Base-by-base conservation (phyloP, 2,113 vertebrate species). In the Clinocottus analis region DNA sequence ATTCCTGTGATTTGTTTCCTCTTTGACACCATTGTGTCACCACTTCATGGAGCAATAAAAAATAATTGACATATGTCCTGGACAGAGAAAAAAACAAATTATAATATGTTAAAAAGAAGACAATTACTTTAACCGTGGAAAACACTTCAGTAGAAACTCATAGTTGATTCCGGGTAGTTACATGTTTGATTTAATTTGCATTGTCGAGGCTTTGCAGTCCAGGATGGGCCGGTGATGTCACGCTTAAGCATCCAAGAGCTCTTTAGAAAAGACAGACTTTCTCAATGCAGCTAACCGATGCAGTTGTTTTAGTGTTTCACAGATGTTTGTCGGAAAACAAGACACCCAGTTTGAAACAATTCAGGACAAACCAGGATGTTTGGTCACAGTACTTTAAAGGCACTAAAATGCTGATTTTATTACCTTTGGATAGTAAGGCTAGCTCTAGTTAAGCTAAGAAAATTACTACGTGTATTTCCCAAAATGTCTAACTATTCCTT, bases 1-100 rank as follows among this genome's bases (percentile, higher is more conserved):
- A 51, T 37, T 53, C 66, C 83, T 65, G 86, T 88, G 90, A 90
- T 93, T 91, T 91, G 85, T 91, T 88, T 85, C 70, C 73, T 70
- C 37, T 7, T 68, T 68, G 84, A 86, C 73, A 77, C 72, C 16
- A 51, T 47, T 43, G 74, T 89, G 84, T 86, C 85, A 79, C 69
- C 71, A 37, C 76, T 66, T 88, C 72, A 72, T 77, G 75, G 58
- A 55, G 72, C 61, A 45, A 74, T 72, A 66, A 75, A 84, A 64
- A 62, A 83, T 85, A 84, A 90, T 69, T 75, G 84, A 82, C 75
- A 77, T 3, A 29, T 60, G 73, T 64, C 63, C 80, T 74, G n/a
- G 67, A 56, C 49, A 72, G 78, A 80, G 51, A 77, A 73, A 80
- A 41, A 31, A 66, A 66, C 49, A 60, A 56, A 43, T 55, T 37